Evolutionary conservation across 2,888 invertebrate species (phyloP), one percentile per base, ranked within the genome.

Genomic region (Drosophila borborema): DNA sequence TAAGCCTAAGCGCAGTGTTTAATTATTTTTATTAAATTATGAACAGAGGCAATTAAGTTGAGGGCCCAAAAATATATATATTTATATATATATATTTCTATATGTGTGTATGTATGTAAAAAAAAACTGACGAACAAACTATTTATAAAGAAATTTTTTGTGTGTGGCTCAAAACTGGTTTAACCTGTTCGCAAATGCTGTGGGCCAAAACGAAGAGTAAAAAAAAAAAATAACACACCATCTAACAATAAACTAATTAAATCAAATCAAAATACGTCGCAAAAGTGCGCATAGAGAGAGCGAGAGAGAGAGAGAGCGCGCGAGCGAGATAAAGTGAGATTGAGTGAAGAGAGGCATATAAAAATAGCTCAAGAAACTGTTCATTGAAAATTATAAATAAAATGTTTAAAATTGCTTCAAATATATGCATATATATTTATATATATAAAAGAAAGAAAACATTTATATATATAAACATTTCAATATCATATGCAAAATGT

Each of bases 241-340:
- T 79, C 81, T 83, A 82, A 84, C 75, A 86, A 86, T 84, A 84
- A 84, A 84, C 82, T 87, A 82, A 84, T 84, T 87, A 82, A 84
- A 84, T 86, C 87, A 78, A 84, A 78, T 70, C 64, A 72, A 84
- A 83, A 84, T 78, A 84, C 82, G 85, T 74, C 78, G 82, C 87
- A 86, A 82, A 82, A 73, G 59, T 75, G 64, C 70, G 61, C 68
- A 53, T 34, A 41, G 55, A 43, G 38, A 46, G 53, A 14, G 55
- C 14, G 48, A 41, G 54, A 36, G 36, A 23, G 14, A 18, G 43
- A 31, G 28, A 10, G 34, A 31, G 41, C 31, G 14, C 10, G 69
- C 67, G 55, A 28, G 41, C 9, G 34, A 40, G 16, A 40, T 16
- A 40, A 40, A 40, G 3, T n/a, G n/a, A 41, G 41, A 41, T 41